Conservation (phyloP, 2,888 invertebrate genomes). For the Amorpha juglandis region DNA sequence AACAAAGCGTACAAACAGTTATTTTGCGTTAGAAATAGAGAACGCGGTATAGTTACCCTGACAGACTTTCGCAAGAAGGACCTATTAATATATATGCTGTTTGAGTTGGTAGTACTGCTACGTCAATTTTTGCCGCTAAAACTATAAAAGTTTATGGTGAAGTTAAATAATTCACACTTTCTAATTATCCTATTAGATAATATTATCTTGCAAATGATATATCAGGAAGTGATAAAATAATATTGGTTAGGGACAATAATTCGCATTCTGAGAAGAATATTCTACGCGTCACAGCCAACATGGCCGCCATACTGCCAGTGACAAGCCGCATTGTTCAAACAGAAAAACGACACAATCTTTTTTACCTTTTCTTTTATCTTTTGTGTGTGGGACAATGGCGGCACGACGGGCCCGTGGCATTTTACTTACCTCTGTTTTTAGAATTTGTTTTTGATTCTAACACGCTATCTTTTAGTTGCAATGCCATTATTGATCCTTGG, state of each 20-base stretch:
- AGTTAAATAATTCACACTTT: too few species aligned
- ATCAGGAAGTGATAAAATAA: neutral
- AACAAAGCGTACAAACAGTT: too few species aligned
- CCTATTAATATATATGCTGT: too few species aligned
- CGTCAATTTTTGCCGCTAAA: too few species aligned
- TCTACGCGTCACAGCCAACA: slow-evolving; percentile 61
- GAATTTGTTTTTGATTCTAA: slow-evolving; percentile 65
- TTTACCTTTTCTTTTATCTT: slow-evolving; percentile 62
- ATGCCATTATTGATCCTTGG: slow-evolving; percentile 39
- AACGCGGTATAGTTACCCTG: too few species aligned
- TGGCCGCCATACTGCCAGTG: slow-evolving; percentile 68
- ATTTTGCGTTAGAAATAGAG: too few species aligned
- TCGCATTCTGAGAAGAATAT: slow-evolving; percentile 31
- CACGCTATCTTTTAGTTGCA: slow-evolving; percentile 40
- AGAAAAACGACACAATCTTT: slow-evolving; percentile 80
- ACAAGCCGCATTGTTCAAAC: slow-evolving; percentile 81
- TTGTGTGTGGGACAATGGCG: slow-evolving; percentile 74
- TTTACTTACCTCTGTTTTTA: slow-evolving; percentile 75
- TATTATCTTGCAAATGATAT: neutral
- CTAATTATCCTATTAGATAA: too few species aligned
- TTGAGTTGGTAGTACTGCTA: too few species aligned
- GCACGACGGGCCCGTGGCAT: slow-evolving; percentile 70
- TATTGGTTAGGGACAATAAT: slow-evolving; percentile 25
- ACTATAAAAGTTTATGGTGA: too few species aligned
- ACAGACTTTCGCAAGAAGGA: too few species aligned